Evolutionary conservation across 2,113 vertebrate genomes (phyloP).

Genomic region (Theristicus caerulescens): DNA sequence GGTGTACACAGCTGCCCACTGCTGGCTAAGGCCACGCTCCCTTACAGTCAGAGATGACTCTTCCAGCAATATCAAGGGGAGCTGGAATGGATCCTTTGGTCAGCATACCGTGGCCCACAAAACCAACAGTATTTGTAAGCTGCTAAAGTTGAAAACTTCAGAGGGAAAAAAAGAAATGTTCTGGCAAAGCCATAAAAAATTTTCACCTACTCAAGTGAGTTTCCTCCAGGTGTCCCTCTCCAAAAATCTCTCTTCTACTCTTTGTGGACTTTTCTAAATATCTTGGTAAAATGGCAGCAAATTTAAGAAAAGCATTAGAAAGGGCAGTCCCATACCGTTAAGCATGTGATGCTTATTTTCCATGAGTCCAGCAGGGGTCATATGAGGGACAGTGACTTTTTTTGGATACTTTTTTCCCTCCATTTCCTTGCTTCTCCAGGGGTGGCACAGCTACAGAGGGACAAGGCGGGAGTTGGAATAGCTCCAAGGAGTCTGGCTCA

Average conservation of each 20-base stretch:
- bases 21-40: background rate
- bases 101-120: background rate
- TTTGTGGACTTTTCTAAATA: background rate
- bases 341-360: background rate
- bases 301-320: background rate
- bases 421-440: background rate
- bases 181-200: background rate
- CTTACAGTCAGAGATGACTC: background rate
- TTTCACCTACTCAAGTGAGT: background rate
- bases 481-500: background rate
- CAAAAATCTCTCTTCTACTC: background rate
- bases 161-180: background rate
- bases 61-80: background rate
- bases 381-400: background rate
- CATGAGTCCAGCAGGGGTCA: background rate
- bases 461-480: background rate
- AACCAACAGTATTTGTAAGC: background rate
- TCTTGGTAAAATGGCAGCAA: background rate
- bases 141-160: background rate
- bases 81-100: background rate
- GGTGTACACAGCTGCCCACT: background rate
- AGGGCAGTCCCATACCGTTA: background rate
- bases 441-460: background rate
- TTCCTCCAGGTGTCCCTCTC: background rate
- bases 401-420: background rate